phyloP scores from a whole-genome alignment of 2,113 vertebrate genomes.

The Athene cunicularia region DNA sequence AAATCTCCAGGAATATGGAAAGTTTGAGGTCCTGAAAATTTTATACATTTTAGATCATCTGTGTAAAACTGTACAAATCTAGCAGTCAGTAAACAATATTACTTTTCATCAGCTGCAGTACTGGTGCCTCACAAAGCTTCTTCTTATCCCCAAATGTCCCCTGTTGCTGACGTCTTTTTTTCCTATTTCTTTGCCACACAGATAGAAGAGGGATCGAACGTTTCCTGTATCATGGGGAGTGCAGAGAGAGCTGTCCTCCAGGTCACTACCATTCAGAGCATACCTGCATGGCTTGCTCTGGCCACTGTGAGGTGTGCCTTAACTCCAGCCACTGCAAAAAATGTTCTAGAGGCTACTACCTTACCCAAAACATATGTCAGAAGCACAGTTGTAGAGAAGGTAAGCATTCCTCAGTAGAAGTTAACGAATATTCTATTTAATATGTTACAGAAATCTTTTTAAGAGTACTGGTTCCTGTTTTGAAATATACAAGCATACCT shows the following conservation, averaged over 20 bases:
- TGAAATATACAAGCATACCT: neutral
- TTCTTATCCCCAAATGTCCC: neutral
- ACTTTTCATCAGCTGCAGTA: neutral
- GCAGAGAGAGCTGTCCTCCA: slow-evolving; percentile 81
- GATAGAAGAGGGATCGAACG: slow-evolving; percentile 74
- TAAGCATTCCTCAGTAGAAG: slow-evolving; percentile 38
- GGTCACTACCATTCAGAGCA: slow-evolving; percentile 65
- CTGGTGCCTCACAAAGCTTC: neutral
- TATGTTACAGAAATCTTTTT: neutral
- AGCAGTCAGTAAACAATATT: neutral
- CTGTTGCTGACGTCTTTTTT: neutral
- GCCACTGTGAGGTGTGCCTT: slow-evolving; percentile 80
- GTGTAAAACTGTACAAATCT: neutral
- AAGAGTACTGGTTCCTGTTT: neutral
- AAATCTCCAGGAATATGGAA: neutral
- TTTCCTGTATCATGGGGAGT: slow-evolving; percentile 81
- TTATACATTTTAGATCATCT: neutral
- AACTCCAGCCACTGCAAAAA: slow-evolving; percentile 71
- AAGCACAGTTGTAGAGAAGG: slow-evolving; percentile 80
- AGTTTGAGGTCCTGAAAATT: neutral
- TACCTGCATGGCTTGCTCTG: slow-evolving; percentile 78
- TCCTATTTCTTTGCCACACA: slow-evolving; percentile 40
- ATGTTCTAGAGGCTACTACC: slow-evolving; percentile 76
- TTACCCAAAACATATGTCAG: slow-evolving; percentile 75
- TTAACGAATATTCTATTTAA: neutral